Evolutionary conservation across 2,113 vertebrate species (phyloP).

Genomic region (Poecile atricapillus): DNA sequence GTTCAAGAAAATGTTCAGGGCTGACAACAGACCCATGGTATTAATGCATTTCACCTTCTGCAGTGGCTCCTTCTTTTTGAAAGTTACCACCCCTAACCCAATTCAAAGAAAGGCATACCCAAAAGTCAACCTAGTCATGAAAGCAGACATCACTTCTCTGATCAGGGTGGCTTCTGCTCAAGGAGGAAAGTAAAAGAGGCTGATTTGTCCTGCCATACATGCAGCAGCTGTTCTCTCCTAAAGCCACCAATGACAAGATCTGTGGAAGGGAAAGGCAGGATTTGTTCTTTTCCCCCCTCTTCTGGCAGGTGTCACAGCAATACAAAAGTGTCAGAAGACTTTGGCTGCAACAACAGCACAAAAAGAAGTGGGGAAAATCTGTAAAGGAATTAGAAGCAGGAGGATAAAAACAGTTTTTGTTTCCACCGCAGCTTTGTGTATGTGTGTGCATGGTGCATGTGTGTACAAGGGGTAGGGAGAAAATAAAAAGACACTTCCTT

Average conservation of each 20-base stretch:
- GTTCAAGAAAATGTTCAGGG: background rate
- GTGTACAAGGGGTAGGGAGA: background rate
- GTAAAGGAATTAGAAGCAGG: background rate
- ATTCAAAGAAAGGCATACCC: background rate
- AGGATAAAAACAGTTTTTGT: background rate
- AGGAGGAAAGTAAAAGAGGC: background rate
- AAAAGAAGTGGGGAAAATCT: background rate
- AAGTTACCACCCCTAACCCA: background rate
- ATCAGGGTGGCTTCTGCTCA: background rate
- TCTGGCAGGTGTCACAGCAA: background rate
- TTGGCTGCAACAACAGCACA: background rate
- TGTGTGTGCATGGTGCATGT: background rate
- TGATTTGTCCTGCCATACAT: background rate
- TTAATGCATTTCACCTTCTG: background rate
- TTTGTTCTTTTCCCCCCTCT: background rate
- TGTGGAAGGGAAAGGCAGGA: background rate
- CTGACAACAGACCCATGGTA: accelerated
- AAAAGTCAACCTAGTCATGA: background rate
- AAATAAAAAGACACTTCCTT: background rate
- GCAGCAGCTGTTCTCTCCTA: background rate
- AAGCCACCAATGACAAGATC: background rate
- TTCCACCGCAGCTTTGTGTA: background rate
- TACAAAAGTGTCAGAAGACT: background rate
- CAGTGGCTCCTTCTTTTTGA: background rate
- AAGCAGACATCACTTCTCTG: background rate